phyloP scores from a whole-genome alignment of 92 coral and sea anemone species.

The Umimayanthus chanpuru region DNA sequence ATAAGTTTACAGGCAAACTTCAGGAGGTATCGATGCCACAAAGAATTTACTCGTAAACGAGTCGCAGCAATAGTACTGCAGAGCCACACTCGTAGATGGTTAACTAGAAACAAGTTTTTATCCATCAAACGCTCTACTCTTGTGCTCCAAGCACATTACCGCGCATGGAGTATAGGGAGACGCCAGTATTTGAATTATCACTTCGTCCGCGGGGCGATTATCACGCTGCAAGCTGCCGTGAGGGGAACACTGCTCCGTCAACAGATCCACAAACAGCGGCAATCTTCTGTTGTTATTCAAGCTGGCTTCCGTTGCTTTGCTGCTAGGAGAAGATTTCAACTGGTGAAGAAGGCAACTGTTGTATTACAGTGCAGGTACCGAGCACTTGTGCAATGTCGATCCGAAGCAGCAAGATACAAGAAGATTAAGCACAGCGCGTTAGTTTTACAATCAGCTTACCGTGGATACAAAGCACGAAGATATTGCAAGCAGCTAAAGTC shows the following conservation, averaged over 20 bases:
- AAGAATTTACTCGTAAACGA: constrained; percentile 29
- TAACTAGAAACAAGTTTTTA: constrained; percentile 42
- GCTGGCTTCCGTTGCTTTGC: constrained; percentile 52
- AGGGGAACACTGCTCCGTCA: constrained; percentile 51
- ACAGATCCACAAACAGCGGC: constrained; percentile 23
- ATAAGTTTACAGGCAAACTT: too few relatives aligned
- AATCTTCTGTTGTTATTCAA: constrained; percentile 64
- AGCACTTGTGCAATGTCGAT: constrained; percentile 58
- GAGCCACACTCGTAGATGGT: constrained; percentile 39
- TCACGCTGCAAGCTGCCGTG: constrained; percentile 62
- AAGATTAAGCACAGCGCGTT: constrained; percentile 43
- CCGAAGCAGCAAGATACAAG: constrained; percentile 50
- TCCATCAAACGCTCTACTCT: constrained; percentile 36
- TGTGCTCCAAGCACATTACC: constrained; percentile 48
- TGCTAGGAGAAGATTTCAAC: constrained; percentile 40
- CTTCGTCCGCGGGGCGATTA: constrained; percentile 47
- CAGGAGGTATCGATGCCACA: constrained; percentile 41
- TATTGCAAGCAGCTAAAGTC: constrained; percentile 47
- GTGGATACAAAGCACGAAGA: constrained; percentile 54
- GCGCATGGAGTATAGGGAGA: constrained; percentile 49
- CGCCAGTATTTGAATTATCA: constrained; percentile 41
- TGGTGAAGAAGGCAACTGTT: constrained; percentile 39
- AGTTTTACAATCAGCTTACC: constrained; percentile 52
- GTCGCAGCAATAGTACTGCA: constrained; percentile 64
- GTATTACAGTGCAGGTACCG: constrained; percentile 68